These are phyloP conservation scores for Cheilosia variabilis DNA, from an alignment of 2,888 invertebrate species.

Conservation along the genomic window DNA sequence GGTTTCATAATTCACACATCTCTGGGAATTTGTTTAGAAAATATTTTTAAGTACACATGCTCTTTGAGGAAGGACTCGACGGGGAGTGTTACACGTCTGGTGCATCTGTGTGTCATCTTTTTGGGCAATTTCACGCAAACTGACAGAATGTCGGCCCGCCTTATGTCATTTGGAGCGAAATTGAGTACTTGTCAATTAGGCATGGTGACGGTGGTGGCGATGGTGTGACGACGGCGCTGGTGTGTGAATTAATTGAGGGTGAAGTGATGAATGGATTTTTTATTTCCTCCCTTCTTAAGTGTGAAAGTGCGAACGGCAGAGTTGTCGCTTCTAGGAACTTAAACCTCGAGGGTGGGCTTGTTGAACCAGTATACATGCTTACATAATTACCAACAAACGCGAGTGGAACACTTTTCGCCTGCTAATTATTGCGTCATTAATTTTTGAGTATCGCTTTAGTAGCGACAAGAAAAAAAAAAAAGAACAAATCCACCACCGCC, in stretches of 20 bases:
- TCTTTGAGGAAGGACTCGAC: not conserved
- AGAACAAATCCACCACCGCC: not conserved
- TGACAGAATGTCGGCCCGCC: constrained; percentile 51
- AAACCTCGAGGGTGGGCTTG: constrained; percentile 64
- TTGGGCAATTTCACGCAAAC: constrained; percentile 68
- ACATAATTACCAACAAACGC: constrained; percentile 41
- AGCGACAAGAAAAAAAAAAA: not conserved
- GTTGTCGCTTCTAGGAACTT: constrained; percentile 43
- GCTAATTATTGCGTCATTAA: constrained; percentile 62
- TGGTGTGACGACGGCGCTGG: constrained; percentile 1
- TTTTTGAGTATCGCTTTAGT: constrained; percentile 32
- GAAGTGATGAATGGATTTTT: constrained; percentile 71
- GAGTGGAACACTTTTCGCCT: constrained; percentile 14
- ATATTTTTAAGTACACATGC: not conserved
- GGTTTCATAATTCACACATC: constrained; percentile 50
- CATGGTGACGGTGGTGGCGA: constrained; percentile 60
- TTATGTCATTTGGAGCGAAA: constrained; percentile 66
- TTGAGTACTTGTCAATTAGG: constrained; percentile 75
- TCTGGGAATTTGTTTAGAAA: constrained; percentile 34
- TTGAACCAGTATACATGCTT: constrained; percentile 16
- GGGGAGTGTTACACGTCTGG: constrained; percentile 49
- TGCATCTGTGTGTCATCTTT: constrained; percentile 67
- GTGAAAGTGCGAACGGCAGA: constrained; percentile 13
- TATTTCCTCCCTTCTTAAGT: constrained; percentile 41
- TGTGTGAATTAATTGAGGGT: constrained; percentile 73